These are phyloP conservation scores for Lepidiolamprologus cunningtoni DNA, from an alignment of 2,113 vertebrate genomes.

Conservation along the genomic window DNA sequence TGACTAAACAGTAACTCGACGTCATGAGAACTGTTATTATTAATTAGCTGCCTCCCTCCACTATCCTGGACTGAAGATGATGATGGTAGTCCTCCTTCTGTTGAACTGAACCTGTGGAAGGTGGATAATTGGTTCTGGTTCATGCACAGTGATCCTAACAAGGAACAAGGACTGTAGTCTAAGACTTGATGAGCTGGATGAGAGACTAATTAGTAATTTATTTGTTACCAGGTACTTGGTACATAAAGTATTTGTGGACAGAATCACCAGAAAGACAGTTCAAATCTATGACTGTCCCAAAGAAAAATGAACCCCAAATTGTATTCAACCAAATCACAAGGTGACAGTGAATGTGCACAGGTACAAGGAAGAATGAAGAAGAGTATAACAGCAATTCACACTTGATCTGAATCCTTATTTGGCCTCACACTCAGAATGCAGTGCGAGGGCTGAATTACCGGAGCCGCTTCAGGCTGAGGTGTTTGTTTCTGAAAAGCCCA, in stretches of 20 bases:
- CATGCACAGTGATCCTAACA: not conserved
- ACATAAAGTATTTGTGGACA: not conserved
- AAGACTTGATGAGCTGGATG: not conserved
- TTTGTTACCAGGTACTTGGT: not conserved
- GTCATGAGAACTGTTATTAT: not conserved
- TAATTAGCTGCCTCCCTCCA: not conserved
- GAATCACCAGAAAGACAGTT: not conserved
- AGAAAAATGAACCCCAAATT: not conserved
- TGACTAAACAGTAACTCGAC: not conserved
- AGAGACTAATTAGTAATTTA: not conserved
- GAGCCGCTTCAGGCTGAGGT: not conserved
- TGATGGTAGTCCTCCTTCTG: not conserved
- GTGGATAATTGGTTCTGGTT: not conserved
- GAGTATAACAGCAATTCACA: not conserved
- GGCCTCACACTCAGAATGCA: not conserved
- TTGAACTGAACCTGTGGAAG: not conserved
- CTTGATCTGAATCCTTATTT: not conserved
- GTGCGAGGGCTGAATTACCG: not conserved
- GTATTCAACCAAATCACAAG: not conserved
- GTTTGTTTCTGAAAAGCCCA: not conserved
- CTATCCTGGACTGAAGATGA: not conserved
- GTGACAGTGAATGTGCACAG: not conserved
- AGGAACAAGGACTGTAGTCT: not conserved
- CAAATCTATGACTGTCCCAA: not conserved
- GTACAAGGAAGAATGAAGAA: not conserved